Base-by-base conservation (phyloP, 2,888 invertebrate genomes). In the Sarcophaga variegata region DNA sequence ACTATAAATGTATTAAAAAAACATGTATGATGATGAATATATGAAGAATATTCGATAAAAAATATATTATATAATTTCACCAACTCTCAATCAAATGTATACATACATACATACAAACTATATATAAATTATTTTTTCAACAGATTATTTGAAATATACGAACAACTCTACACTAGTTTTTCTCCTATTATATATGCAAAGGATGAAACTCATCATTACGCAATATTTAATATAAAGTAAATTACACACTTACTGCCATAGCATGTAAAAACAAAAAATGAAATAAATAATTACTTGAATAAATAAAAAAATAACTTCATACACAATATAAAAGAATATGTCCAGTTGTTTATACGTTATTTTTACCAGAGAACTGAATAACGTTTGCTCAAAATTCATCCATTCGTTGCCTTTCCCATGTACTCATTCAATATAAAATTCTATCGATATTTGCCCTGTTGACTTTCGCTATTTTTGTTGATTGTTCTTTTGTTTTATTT, bases 161-260 rank as follows among this genome's bases (percentile, higher is more conserved):
- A 54, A 37, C 8, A 54, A 54, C 54, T 14, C 54, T 54, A 54
- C 54, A 54, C 17, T n/a, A n/a, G 64, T 67, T 70, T 54, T 47
- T 10, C 47, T 37, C 66, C 25, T n/a, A 12, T 71, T 37, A 71
- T 66, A n/a, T 67, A 60, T 67, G n/a, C 37, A 74, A 71, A 60
- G 37, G 64, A 25, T 22, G 27, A 76, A 62, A 27, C 25, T 37
- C 59, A 81, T 63, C 4, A 27, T 49, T 49, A 47, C 47, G 62
- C n/a, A 27, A 74, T 27, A 60, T 62, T 22, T 17, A 67, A 78
- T 62, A 75, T 78, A 60, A 70, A 64, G 79, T n/a, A 22, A 78
- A 71, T 60, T 62, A 80, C 77, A 81, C 54, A 75, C 71, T 70
- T 85, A 88, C 88, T 88, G 88, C 88, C 88, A 88, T 88, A 88